phyloP scores from a whole-genome alignment of 2,888 invertebrate species.

The Digitonthophagus gazella region DNA sequence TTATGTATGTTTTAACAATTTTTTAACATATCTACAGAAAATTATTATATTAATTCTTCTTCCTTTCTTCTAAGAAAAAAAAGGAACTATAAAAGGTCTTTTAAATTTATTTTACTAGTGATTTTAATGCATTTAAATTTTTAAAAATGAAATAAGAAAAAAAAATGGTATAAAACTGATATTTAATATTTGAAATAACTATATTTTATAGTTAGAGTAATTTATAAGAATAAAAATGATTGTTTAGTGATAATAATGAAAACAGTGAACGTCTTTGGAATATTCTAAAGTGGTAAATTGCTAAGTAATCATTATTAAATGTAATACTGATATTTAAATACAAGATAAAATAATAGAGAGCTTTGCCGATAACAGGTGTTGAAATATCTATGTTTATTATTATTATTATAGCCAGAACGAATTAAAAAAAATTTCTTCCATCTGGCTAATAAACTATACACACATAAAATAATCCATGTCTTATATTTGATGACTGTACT shows the following conservation, averaged over 20 bases:
- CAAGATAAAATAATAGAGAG: neutral
- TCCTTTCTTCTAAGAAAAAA: neutral
- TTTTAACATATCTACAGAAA: no score
- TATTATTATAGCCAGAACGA: no score
- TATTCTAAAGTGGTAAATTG: neutral
- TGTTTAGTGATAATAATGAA: neutral
- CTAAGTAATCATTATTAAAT: neutral
- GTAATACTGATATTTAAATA: constrained; percentile 1
- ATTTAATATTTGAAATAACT: neutral
- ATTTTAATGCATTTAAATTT: neutral
- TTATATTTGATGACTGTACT: neutral
- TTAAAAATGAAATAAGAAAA: neutral
- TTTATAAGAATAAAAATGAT: neutral
- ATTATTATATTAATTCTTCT: no score
- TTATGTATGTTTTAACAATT: constrained; percentile 1
- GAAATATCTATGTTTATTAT: neutral
- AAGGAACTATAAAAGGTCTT: neutral
- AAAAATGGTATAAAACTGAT: neutral
- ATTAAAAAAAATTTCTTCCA: neutral
- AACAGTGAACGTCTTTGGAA: neutral
- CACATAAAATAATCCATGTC: constrained; percentile 3
- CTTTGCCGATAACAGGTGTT: neutral
- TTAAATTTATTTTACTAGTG: neutral
- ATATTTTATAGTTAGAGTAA: neutral
- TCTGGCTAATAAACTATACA: neutral